These are phyloP conservation scores for Litocranius walleri DNA, from an alignment of 2,113 vertebrate genomes.

Conservation along the genomic window DNA sequence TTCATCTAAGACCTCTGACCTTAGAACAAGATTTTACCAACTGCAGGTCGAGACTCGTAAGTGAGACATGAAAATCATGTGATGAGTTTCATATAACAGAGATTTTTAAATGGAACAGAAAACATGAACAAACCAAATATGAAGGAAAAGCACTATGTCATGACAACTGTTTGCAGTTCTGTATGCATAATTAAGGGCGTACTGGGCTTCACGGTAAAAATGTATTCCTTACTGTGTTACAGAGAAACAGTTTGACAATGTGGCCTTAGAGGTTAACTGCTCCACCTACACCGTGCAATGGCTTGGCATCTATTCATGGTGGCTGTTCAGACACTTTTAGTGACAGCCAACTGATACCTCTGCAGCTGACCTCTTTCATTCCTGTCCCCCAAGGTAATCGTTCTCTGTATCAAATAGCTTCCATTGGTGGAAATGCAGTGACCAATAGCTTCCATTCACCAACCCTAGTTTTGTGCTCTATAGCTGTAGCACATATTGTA, in stretches of 20 bases:
- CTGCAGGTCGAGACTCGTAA: background rate
- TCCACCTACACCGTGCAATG: background rate
- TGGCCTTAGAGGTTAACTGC: background rate
- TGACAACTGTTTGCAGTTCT: background rate
- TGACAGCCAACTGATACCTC: background rate
- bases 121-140: background rate
- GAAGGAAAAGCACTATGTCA: background rate
- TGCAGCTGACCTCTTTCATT: background rate
- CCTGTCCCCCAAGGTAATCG: background rate
- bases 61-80: background rate
- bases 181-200: background rate
- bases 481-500: background rate
- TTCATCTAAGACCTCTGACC: background rate
- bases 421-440: background rate
- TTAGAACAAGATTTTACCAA: background rate
- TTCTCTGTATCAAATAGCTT: background rate
- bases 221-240: background rate
- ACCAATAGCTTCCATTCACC: background rate
- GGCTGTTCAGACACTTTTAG: background rate
- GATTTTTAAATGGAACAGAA: background rate
- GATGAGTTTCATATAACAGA: background rate
- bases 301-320: background rate
- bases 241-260: background rate
- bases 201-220: background rate
- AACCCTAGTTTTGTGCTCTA: background rate